These are phyloP conservation scores for Gymnocypris eckloni DNA, from an alignment of 2,797 vertebrate genomes.

Conservation along the genomic window DNA sequence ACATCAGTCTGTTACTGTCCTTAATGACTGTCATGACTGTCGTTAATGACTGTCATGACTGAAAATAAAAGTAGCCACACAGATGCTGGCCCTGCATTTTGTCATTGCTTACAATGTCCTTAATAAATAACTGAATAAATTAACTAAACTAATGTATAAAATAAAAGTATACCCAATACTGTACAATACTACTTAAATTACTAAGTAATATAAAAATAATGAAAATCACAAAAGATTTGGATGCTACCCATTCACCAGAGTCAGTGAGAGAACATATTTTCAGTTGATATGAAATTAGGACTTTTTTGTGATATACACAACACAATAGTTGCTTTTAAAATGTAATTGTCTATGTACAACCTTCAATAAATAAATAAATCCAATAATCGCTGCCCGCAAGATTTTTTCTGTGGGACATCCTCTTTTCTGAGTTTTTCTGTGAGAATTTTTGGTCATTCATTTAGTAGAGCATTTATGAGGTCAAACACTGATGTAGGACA, in stretches of 20 bases:
- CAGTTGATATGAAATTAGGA: too few species aligned
- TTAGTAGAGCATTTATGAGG: too few species aligned
- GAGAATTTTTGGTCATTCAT: too few species aligned
- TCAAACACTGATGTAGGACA: too few species aligned
- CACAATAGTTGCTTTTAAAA: too few species aligned
- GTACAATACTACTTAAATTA: not conserved
- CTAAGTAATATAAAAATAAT: not conserved
- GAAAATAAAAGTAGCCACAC: constrained; percentile 16
- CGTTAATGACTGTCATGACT: constrained; percentile 15
- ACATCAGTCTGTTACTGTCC: not conserved
- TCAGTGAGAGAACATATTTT: too few species aligned
- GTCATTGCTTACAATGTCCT: not conserved
- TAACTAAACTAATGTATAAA: not conserved
- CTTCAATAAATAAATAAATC: too few species aligned
- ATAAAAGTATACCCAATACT: not conserved
- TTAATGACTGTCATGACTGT: constrained; percentile 15
- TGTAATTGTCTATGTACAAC: too few species aligned
- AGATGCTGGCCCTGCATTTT: constrained; percentile 11
- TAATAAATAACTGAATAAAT: not conserved
- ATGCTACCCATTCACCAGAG: not conserved
- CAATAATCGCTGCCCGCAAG: too few species aligned
- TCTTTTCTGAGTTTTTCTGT: too few species aligned
- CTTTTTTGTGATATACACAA: too few species aligned
- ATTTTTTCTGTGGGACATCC: too few species aligned
- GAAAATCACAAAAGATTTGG: not conserved